Evolutionary conservation across 1,140 invertebrate genomes (phyloP), one percentile per base, ranked within the genome.

Genomic region (Neuroterus valhalla): DNA sequence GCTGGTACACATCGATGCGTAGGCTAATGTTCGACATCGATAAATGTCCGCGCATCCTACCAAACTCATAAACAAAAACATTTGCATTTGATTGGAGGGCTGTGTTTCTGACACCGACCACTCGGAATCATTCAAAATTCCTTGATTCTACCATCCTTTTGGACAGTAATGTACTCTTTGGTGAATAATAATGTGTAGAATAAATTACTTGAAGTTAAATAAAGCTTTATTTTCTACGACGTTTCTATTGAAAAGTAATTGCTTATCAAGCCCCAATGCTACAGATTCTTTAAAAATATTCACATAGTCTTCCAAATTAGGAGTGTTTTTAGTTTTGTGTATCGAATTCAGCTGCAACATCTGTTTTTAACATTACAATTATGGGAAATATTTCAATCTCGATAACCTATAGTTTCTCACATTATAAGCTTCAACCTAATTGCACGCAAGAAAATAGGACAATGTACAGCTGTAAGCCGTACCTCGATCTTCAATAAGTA

Each of bases 31-130:
- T 70, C 70, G 68, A 74, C 88, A 89, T 89, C 88, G 87, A 86
- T 89, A 89, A 89, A 88, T 82, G 87, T 87, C 87, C 81, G 74
- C 52, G 75, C 48, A 69, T 85, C 77, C 81, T 68, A 78, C 82
- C 84, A 75, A 83, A 84, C 84, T 79, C 83, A 86, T 88, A 87
- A 88, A 88, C 86, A 84, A 88, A 85, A 85, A 87, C 86, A 88
- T 87, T 88, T 87, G 81, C 85, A 85, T 87, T 87, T 89, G 88
- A 88, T 88, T 85, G 85, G 83, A 83, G 79, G 80, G 78, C 79
- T 80, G 69, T 76, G 70, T 66, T 66, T 50, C 72, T 75, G 68
- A 42, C 55, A 50, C 68, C 17, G 67, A 19, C 31, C 68, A 38
- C 31, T 38, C 31, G 19, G 68, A 75, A 62, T 62, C 55, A 62